Percentiles rank a stretch among this genome's conserved stretches.
phyloP scores from a whole-genome alignment of 1,140 invertebrate species.

The Pinna nobilis region DNA sequence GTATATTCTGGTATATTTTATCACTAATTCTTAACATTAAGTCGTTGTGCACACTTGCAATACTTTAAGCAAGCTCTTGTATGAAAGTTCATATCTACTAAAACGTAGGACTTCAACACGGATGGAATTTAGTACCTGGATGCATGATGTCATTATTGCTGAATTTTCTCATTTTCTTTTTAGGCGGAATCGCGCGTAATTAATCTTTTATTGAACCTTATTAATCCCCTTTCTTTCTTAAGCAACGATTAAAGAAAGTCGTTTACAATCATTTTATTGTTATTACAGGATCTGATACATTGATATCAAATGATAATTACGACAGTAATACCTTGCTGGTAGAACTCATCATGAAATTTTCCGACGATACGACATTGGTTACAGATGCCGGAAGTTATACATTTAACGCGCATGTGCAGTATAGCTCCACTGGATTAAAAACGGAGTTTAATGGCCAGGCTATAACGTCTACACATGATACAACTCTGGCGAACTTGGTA shows the following conservation, averaged over 20 bases:
- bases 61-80: too few species aligned
- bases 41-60: too few species aligned
- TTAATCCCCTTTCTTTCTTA: neutral
- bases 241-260: neutral
- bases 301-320: constrained; percentile 25
- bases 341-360: constrained; percentile 42
- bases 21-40: too few species aligned
- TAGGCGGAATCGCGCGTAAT: neutral
- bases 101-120: too few species aligned
- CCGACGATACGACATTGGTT: constrained; percentile 8
- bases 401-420: constrained; percentile 27
- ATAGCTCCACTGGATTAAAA: constrained; percentile 1
- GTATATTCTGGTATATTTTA: too few species aligned
- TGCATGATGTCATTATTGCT: too few species aligned
- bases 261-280: neutral
- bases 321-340: constrained; percentile 45
- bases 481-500: constrained; percentile 4
- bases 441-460: neutral
- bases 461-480: constrained; percentile 2
- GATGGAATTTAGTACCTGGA: too few species aligned
- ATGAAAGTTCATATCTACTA: too few species aligned
- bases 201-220: neutral
- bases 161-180: too few species aligned
- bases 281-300: constrained; percentile 13
- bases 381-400: constrained; percentile 1